Base-by-base conservation (phyloP, 2,113 vertebrate species). In the Trogon surrucura region DNA sequence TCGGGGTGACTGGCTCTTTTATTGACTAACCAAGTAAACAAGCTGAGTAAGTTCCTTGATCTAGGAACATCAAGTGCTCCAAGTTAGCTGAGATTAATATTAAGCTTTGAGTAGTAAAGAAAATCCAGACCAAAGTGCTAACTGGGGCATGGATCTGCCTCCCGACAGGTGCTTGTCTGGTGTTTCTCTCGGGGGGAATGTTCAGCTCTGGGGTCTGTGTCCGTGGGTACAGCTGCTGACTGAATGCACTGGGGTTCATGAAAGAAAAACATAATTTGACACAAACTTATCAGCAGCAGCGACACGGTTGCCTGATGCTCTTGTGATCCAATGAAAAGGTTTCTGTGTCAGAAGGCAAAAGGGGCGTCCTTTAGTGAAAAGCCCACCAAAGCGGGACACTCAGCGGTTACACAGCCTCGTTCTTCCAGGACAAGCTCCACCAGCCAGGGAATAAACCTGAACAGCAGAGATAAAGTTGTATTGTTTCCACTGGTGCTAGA, bases 381-480 rank as follows among this genome's bases (percentile, higher is more conserved):
- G 65, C 34, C 48, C 65, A 65, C 38, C 77, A 83, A 85, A 70
- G 73, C 6, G 4, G 83, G 89, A 85, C 83, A 23, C 45, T 64
- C 65, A 6, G 53, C 7, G 3, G 48, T 60, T 17, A 23, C 32
- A 51, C 45, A 67, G 50, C 48, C 51, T 81, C 15, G 6, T 89
- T 78, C 73, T 79, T 69, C 41, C 75, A 90, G 48, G 66, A 80
- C 50, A 50, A 74, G 78, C 60, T 94, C 65, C 6, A 7, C 16
- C 71, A 93, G 57, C 20, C 70, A 53, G 74, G 53, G 67, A 78
- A n/a, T 45, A 95, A 95, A 86, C 65, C 75, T 91, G 90, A 92
- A 60, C 44, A 64, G 36, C 47, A 67, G 53, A 89, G 86, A 93
- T 93, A 91, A 91, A 91, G 32, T 48, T 65, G 36, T 56, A 19